Conservation (phyloP, 2,888 invertebrate genomes). For the Oscheius sp. region DNA sequence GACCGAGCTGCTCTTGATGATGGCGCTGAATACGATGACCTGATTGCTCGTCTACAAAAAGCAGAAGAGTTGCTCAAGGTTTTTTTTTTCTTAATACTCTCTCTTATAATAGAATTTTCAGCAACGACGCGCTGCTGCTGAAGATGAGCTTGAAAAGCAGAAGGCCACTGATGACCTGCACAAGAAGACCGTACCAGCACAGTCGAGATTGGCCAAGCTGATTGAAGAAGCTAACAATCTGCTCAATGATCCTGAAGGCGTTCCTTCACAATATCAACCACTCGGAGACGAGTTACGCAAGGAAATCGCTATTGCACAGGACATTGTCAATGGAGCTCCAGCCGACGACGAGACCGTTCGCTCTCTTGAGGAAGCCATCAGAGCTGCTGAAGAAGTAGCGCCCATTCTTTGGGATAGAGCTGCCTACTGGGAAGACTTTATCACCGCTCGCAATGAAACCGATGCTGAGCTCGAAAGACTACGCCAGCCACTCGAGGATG, state of each 20-base stretch:
- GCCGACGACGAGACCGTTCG: conserved; percentile 17
- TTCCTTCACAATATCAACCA: conserved; percentile 41
- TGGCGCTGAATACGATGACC: conserved; percentile 39
- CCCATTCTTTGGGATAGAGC: conserved; percentile 9
- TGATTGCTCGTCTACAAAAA: conserved; percentile 44
- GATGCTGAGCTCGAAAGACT: not conserved
- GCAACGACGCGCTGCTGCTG: conserved; percentile 40
- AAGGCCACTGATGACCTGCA: conserved; percentile 40
- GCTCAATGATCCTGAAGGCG: conserved; percentile 41
- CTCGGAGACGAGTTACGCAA: conserved; percentile 34
- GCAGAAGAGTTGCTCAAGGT: conserved; percentile 43
- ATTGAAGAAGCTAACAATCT: conserved; percentile 43
- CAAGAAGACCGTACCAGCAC: conserved; percentile 30
- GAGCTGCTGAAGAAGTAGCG: conserved; percentile 5
- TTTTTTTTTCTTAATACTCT: too few relatives aligned
- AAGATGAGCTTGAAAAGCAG: conserved; percentile 37
- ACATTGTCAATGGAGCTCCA: conserved; percentile 25
- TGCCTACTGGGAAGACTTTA: conserved; percentile 26
- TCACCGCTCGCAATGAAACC: not conserved
- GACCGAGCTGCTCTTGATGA: conserved; percentile 40
- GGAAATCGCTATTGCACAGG: conserved; percentile 31
- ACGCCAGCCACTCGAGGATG: conserved; percentile 34
- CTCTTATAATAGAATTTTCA: too few relatives aligned
- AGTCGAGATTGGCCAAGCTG: conserved; percentile 37
- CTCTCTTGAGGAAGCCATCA: conserved; percentile 7